Base-by-base conservation (phyloP, 2,797 vertebrate species). In the Sandelia bainsii region DNA sequence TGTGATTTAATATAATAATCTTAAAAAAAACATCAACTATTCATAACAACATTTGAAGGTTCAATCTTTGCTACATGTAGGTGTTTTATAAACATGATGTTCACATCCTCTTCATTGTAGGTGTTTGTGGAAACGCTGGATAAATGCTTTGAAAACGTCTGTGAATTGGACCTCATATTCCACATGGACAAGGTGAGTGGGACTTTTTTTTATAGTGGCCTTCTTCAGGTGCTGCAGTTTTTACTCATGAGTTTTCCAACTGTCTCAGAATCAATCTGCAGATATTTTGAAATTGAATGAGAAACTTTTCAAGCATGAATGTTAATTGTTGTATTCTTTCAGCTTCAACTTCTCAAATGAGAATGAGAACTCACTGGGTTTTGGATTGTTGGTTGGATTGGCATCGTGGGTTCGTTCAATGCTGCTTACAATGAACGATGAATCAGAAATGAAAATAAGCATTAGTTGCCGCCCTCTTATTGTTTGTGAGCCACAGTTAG, bases 121-220 rank as follows among this genome's bases (percentile, higher is more conserved):
- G 98, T 99, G 70, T 99, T 99, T 80, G 97, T 99, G 94, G 97
- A 99, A 93, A 99, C 97, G 1, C 82, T 99, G 93, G 98, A 99
- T 90, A 99, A 99, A 87, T 99, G 98, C 93, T 99, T 99, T 91
- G 98, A 99, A 93, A 99, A 99, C 57, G 97, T 99, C 81, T 99
- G 98, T 93, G 98, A 99, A 71, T 92, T 99, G 93, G 98, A 99
- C 94, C 96, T 99, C 91, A 99, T 99, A 90, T 99, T 99, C 90
- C 98, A 99, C 76, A 96, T 99, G 92, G 98, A 99, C 87, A 99
- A 99, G 97, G 98, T 98, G 63, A 87, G 87, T 23, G 10, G 8
- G 13, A 22, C 6, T 3, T 10, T 46, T 49, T 45, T 37, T 17
- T n/a, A 1, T 27, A 17, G 10, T 23, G 27, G 4, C 7, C 46